Evolutionary conservation across 2,113 vertebrate species (phyloP).

Genomic region (Tinamus guttatus): DNA sequence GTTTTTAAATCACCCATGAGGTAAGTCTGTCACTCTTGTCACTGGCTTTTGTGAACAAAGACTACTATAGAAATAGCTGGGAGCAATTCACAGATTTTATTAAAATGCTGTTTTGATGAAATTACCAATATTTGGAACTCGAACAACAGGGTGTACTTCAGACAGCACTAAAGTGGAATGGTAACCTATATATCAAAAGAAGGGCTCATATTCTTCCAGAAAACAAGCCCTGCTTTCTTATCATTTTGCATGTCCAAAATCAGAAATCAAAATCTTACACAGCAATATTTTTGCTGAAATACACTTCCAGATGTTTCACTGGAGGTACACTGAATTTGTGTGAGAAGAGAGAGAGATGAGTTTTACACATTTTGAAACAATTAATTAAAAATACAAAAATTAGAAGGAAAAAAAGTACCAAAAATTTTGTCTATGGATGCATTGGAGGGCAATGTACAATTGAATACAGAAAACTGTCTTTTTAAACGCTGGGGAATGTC

Average conservation of each 20-base stretch:
- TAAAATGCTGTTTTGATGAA: neutral
- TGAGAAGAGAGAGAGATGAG: neutral
- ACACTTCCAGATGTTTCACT: neutral
- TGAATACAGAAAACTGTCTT: conserved; percentile 82
- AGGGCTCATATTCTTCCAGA: neutral
- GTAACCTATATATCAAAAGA: neutral
- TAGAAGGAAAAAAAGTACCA: conserved; percentile 65
- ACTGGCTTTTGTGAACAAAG: neutral
- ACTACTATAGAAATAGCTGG: neutral
- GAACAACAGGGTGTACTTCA: neutral
- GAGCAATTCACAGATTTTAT: neutral
- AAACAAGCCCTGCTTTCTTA: neutral
- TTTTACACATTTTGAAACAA: neutral
- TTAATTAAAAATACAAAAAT: neutral
- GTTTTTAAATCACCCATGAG: neutral
- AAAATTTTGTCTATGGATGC: conserved; percentile 85
- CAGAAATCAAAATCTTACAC: neutral
- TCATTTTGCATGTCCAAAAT: neutral
- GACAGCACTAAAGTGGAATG: neutral
- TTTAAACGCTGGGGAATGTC: conserved; percentile 85
- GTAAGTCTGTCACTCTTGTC: neutral
- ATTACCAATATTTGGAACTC: neutral
- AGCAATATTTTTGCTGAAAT: neutral
- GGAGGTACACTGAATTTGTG: neutral
- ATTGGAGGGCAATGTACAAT: conserved; percentile 82